A percentile compares a stretch with the other conserved stretches of the same genome.
Evolutionary conservation across 2,797 vertebrate genomes (phyloP).

Genomic region (Spatula versicolor): DNA sequence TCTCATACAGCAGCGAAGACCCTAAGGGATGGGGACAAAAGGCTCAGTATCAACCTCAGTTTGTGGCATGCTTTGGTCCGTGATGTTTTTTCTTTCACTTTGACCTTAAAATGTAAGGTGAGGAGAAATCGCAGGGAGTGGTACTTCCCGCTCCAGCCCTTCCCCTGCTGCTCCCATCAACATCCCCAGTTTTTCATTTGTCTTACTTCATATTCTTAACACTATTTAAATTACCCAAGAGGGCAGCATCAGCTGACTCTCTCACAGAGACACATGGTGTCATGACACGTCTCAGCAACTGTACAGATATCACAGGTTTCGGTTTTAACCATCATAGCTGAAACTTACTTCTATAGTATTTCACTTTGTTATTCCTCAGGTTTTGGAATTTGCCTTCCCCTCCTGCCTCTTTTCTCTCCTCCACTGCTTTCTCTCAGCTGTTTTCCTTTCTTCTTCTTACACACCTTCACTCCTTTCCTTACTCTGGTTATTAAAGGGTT

Average conservation of each 20-base stretch:
- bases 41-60: background rate
- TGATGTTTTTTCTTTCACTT: background rate
- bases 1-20: background rate
- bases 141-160: background rate
- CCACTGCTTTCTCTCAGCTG: background rate
- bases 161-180: background rate
- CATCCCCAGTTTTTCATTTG: background rate
- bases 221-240: background rate
- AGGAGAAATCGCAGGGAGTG: background rate
- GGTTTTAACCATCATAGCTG: background rate
- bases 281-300: background rate
- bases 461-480: background rate
- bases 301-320: background rate
- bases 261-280: background rate
- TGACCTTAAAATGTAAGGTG: background rate
- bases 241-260: background rate
- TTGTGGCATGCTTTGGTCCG: background rate
- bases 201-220: background rate
- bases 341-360: background rate
- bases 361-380: background rate
- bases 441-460: background rate
- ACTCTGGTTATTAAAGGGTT: background rate
- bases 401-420: background rate
- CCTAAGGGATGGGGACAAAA: background rate
- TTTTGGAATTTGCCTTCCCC: background rate